Conservation (phyloP, 2,113 vertebrate genomes). For the Brachypodius melanocephalos region DNA sequence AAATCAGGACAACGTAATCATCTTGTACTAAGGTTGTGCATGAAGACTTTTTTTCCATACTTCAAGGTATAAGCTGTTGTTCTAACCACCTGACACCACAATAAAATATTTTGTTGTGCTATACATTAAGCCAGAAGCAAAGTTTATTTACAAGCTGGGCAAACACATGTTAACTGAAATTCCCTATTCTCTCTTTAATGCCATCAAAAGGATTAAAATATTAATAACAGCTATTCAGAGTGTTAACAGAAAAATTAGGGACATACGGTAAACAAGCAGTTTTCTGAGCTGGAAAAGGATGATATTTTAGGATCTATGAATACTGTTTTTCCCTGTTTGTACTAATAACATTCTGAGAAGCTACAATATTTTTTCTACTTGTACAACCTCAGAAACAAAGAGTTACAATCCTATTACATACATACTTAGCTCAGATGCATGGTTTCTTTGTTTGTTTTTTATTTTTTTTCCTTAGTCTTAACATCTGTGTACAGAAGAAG, state of each 20-base stretch:
- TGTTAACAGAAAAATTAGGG: neutral
- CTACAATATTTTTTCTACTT: neutral
- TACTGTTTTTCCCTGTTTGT: rapidly evolving
- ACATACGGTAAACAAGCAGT: neutral
- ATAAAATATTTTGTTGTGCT: neutral
- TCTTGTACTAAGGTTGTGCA: neutral
- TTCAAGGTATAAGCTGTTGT: neutral
- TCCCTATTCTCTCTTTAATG: neutral
- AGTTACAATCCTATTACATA: neutral
- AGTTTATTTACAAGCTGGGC: neutral
- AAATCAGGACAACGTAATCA: neutral
- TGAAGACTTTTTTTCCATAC: neutral
- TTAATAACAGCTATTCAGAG: neutral
- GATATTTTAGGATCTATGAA: neutral
- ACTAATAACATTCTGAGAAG: neutral
- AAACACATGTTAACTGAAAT: neutral
- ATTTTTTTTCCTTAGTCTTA: neutral
- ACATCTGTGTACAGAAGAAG: neutral
- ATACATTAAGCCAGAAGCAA: neutral
- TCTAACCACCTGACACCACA: neutral
- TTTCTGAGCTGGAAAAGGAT: neutral
- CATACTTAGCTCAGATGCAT: neutral
- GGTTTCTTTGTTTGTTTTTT: rapidly evolving
- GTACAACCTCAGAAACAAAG: neutral
- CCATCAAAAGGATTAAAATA: neutral